Conservation (phyloP, 2,113 vertebrate genomes). For the Canis aureus region DNA sequence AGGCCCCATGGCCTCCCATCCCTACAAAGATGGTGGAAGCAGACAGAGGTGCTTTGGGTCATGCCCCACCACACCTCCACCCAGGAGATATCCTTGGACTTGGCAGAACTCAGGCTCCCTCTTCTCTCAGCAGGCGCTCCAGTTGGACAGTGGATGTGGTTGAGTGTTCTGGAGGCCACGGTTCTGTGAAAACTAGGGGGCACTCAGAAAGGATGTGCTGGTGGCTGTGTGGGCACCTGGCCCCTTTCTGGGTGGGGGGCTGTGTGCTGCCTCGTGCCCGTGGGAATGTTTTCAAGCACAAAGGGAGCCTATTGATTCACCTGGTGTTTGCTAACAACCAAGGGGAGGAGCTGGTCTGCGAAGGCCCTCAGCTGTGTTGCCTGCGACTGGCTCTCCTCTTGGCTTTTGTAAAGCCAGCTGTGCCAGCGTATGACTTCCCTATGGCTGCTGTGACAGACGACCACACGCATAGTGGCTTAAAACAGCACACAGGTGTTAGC, state of each 20-base stretch:
- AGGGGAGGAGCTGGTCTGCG: not conserved
- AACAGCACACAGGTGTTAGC: not conserved
- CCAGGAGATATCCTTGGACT: not conserved
- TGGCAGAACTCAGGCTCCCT: not conserved
- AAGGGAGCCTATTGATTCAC: not conserved
- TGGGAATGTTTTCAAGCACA: no score
- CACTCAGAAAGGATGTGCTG: rapidly evolving
- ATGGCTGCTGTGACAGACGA: no score
- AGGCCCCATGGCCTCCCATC: not conserved
- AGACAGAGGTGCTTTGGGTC: rapidly evolving
- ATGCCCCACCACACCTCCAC: rapidly evolving
- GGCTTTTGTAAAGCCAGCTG: not conserved
- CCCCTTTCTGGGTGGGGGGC: not conserved
- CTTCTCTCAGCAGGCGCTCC: no score
- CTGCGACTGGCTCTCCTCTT: rapidly evolving
- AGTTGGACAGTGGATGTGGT: not conserved
- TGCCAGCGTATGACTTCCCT: no score
- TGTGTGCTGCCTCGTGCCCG: rapidly evolving
- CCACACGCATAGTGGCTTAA: rapidly evolving
- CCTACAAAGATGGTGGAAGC: not conserved
- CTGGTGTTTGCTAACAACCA: not conserved
- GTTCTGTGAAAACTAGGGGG: not conserved
- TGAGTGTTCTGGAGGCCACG: not conserved
- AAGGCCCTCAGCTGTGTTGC: not conserved
- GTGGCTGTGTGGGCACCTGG: not conserved